Conservation (phyloP, 2,888 invertebrate species). For the Drosophila prolongata region DNA sequence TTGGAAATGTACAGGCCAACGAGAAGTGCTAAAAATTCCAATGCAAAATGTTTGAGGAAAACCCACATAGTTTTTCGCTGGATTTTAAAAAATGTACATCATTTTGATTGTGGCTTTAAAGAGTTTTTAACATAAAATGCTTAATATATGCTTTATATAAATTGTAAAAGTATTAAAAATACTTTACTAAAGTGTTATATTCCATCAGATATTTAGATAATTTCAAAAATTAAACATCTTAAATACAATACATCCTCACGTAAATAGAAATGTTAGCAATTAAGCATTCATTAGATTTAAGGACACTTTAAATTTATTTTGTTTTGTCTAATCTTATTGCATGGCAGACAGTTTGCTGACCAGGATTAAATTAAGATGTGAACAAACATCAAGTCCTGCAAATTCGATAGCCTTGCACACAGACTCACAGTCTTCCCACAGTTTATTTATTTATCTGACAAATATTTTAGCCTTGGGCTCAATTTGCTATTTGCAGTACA, state of each 20-base stretch:
- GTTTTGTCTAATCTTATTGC: background rate
- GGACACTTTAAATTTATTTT: background rate
- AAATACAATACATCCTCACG: too few relatives aligned
- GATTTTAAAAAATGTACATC: too few relatives aligned
- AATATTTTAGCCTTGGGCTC: slow-evolving; percentile 20
- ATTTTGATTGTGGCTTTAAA: too few relatives aligned
- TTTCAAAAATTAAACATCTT: too few relatives aligned
- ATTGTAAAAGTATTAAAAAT: too few relatives aligned
- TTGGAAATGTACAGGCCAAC: slow-evolving; percentile 5
- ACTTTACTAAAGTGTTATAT: too few relatives aligned
- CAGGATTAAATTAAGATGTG: slow-evolving; percentile 3
- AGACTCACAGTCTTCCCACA: slow-evolving; percentile 11
- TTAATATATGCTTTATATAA: too few relatives aligned
- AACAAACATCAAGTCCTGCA: slow-evolving; percentile 9
- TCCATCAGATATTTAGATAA: too few relatives aligned
- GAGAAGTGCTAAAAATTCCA: background rate
- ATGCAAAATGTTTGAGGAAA: too few relatives aligned
- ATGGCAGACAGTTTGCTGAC: slow-evolving; percentile 16
- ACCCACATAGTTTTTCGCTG: too few relatives aligned
- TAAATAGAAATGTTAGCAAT: background rate
- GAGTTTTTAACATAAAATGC: too few relatives aligned
- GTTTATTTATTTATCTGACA: slow-evolving; percentile 32
- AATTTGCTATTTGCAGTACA: slow-evolving; percentile 12
- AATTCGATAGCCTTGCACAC: slow-evolving; percentile 16
- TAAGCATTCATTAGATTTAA: background rate